These are phyloP conservation scores for Epizoanthus stellaris DNA, from an alignment of 92 coral and sea anemone genomes.

Conservation along the genomic window DNA sequence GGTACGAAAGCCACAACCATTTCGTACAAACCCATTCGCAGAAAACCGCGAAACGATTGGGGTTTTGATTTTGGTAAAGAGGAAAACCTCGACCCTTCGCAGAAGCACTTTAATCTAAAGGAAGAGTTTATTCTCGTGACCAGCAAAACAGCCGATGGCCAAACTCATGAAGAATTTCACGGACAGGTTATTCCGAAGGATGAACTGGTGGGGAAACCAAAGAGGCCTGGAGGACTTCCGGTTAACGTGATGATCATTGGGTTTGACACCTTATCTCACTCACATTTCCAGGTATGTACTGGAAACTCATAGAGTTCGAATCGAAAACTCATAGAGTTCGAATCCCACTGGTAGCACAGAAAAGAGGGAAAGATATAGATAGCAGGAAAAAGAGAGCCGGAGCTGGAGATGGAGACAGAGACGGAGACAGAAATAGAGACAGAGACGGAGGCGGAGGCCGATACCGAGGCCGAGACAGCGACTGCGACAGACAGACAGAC, in stretches of 20 bases:
- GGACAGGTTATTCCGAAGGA: constrained; percentile 80
- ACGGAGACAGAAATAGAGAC: too few relatives aligned
- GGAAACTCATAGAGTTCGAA: too few relatives aligned
- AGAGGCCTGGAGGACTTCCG: constrained; percentile 64
- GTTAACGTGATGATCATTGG: constrained; percentile 87
- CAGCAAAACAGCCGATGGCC: constrained; percentile 57
- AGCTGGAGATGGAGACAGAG: too few relatives aligned
- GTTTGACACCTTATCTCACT: constrained; percentile 64
- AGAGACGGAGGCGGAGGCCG: too few relatives aligned
- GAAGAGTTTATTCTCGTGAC: constrained; percentile 83
- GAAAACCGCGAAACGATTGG: constrained; percentile 74
- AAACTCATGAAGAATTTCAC: constrained; percentile 76
- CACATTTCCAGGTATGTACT: constrained; percentile 62
- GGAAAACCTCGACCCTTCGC: not conserved
- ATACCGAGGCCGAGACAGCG: too few relatives aligned
- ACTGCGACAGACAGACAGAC: too few relatives aligned
- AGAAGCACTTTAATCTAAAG: constrained; percentile 41
- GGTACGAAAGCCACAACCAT: constrained; percentile 34
- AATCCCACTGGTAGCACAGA: too few relatives aligned
- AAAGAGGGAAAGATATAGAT: too few relatives aligned
- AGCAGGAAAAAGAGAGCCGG: too few relatives aligned
- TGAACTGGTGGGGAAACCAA: constrained; percentile 24
- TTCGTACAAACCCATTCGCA: constrained; percentile 40
- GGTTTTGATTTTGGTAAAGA: constrained; percentile 55
- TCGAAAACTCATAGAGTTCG: too few relatives aligned